Percentiles rank a stretch among this genome's conserved stretches.
Evolutionary conservation across 2,888 invertebrate species (phyloP).

Genomic region (Eupithecia subfuscata): DNA sequence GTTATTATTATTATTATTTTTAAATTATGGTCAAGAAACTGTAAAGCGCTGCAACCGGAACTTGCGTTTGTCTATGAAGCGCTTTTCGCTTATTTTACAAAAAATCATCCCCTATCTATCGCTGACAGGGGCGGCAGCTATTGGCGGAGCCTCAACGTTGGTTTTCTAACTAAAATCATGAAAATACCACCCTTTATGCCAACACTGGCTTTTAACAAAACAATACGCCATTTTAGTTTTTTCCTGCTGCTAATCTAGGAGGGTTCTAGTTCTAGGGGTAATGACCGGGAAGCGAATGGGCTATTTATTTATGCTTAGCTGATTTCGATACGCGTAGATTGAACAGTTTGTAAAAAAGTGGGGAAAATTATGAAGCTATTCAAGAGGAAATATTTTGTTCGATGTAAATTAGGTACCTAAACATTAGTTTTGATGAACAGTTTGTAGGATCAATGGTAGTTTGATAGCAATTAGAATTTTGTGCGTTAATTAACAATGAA

Average conservation of each 20-base stretch:
- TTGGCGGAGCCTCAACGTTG: conserved; percentile 65
- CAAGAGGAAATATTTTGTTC: neutral
- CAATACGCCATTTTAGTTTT: conserved; percentile 75
- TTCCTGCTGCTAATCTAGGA: conserved; percentile 71
- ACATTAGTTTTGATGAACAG: neutral
- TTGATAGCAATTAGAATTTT: neutral
- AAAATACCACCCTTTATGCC: conserved; percentile 73
- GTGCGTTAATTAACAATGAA: no score
- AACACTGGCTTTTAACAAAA: conserved; percentile 70
- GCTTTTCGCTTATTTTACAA: conserved; percentile 62
- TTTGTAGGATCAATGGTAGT: neutral
- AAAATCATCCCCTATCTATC: conserved; percentile 74
- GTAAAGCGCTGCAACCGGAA: conserved; percentile 16
- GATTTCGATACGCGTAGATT: conserved; percentile 42
- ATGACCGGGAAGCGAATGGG: conserved; percentile 63
- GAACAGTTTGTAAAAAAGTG: conserved; percentile 28
- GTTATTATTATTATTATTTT: no score
- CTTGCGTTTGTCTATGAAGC: conserved; percentile 66
- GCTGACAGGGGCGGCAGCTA: conserved; percentile 60
- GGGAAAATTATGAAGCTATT: conserved; percentile 7
- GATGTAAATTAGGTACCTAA: neutral
- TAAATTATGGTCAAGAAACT: neutral
- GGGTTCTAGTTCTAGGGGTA: conserved; percentile 67
- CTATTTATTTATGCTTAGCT: conserved; percentile 53
- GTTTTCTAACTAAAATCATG: conserved; percentile 72